Evolutionary conservation across 2,888 invertebrate genomes (phyloP), one percentile per base, ranked within the genome.

Genomic region (Drosophila histrio): DNA sequence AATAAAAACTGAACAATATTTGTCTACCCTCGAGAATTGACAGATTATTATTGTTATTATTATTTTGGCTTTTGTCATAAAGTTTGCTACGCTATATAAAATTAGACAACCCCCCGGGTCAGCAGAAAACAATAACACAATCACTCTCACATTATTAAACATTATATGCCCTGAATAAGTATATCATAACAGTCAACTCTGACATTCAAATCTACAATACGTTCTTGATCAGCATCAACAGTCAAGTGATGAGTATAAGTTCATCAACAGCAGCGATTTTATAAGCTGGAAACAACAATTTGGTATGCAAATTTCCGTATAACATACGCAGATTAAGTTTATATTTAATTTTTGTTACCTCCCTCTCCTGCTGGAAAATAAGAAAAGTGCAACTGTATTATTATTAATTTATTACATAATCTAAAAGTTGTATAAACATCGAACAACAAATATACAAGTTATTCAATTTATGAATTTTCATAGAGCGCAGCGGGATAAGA

Each of bases 31-130:
- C 77, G 46, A 58, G 49, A 17, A 17, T 46, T 47, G 36, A 30
- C 52, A 38, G 39, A 52, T 41, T 49, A 44, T 54, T 65, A 59
- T 24, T 34, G 36, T 26, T 49, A 36, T 38, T 38, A 49, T 39
- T 39, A 13, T 39, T 43, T 56, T 21, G 5, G 24, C 57, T 26
- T 39, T 71, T 71, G 58, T 56, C 57, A 15, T 38, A 19, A 19
- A 32, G 39, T 64, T 70, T 39, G 64, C 30, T 30, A 47, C 58
- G 77, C 60, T 38, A 41, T 15, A 76, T 59, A 54, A 61, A 71
- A 76, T 76, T 71, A 58, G 54, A 62, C 77, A 77, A 56, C 57
- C 77, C 58, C 65, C 50, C 19, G 22, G 44, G 28, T 32, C 3
- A 39, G 34, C 46, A 46, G 36, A 21, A n/a, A 47, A 50, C 60